Percentiles rank a stretch among this genome's conserved stretches.
These are phyloP conservation scores for Pyrgus malvae DNA, from an alignment of 2,888 invertebrate species.

Conservation along the genomic window DNA sequence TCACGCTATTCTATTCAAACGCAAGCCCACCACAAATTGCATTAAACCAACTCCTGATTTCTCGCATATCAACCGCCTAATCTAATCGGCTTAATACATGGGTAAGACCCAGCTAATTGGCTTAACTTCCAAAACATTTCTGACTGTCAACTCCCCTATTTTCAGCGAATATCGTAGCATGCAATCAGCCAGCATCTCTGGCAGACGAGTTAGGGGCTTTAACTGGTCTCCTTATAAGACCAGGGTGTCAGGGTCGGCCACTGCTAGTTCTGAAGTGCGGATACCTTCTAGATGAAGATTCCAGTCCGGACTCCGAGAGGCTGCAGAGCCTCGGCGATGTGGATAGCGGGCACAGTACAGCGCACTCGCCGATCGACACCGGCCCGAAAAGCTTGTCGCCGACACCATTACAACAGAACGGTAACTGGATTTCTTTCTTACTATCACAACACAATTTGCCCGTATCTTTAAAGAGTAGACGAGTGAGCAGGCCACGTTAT, in stretches of 20 bases:
- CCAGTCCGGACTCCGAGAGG: constrained; percentile 93
- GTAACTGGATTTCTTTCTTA: constrained; percentile 37
- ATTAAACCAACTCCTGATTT: too few species aligned
- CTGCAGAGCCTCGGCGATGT: constrained; percentile 88
- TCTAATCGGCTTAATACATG: neutral
- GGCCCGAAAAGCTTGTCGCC: constrained; percentile 94
- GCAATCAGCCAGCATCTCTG: constrained; percentile 83
- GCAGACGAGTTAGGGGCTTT: constrained; percentile 86
- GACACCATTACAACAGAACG: constrained; percentile 81
- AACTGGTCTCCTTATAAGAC: constrained; percentile 59
- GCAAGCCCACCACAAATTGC: too few species aligned
- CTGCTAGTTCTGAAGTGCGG: constrained; percentile 88
- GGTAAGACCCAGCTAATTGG: constrained; percentile 8
- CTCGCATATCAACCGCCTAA: too few species aligned
- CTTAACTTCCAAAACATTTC: constrained; percentile 27
- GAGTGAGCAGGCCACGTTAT: too few species aligned
- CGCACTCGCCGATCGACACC: constrained; percentile 91
- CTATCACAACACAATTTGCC: neutral
- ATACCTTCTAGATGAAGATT: constrained; percentile 89
- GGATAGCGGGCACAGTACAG: constrained; percentile 95
- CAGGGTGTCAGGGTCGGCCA: constrained; percentile 74
- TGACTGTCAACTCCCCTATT: constrained; percentile 35
- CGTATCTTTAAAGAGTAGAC: too few species aligned
- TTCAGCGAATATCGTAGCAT: constrained; percentile 84
- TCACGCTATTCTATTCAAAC: too few species aligned